Evolutionary conservation across 2,888 invertebrate species (phyloP).

Genomic region (Protodeltote pygarga): DNA sequence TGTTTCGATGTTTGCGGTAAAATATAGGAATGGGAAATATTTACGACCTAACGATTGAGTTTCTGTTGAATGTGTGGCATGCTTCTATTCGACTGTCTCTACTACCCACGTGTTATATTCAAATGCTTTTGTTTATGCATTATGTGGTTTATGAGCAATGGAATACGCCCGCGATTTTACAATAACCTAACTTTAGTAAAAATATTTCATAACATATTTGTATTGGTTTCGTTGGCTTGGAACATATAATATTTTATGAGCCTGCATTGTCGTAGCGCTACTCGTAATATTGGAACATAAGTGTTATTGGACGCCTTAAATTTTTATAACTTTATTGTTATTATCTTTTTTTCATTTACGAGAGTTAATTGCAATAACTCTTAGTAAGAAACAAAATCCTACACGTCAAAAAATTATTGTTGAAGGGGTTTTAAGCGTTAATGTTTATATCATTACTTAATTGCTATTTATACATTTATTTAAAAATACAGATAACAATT

Average conservation of each 20-base stretch:
- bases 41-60: slow-evolving; percentile 67
- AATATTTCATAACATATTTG: slow-evolving; percentile 48
- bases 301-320: slow-evolving; percentile 22
- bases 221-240: slow-evolving; percentile 31
- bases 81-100: slow-evolving; percentile 63
- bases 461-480: too few species aligned
- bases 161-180: slow-evolving; percentile 59
- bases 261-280: slow-evolving; percentile 23
- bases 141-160: slow-evolving; percentile 69
- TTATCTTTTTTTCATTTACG: too few species aligned
- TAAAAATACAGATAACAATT: too few species aligned
- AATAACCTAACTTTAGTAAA: slow-evolving; percentile 37
- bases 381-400: too few species aligned
- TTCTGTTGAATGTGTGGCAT: slow-evolving; percentile 70
- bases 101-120: slow-evolving; percentile 77
- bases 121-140: slow-evolving; percentile 76
- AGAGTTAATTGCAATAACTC: too few species aligned
- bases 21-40: slow-evolving; percentile 61
- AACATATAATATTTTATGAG: slow-evolving; percentile 45
- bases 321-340: slow-evolving; percentile 6
- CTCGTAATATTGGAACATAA: slow-evolving; percentile 18
- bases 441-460: too few species aligned
- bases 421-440: too few species aligned
- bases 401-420: too few species aligned
- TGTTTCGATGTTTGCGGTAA: slow-evolving; percentile 55